Percentiles rank a stretch among this genome's conserved stretches.
These are phyloP conservation scores for Microctonus hyperodae DNA, from an alignment of 2,888 invertebrate genomes.

Conservation along the genomic window DNA sequence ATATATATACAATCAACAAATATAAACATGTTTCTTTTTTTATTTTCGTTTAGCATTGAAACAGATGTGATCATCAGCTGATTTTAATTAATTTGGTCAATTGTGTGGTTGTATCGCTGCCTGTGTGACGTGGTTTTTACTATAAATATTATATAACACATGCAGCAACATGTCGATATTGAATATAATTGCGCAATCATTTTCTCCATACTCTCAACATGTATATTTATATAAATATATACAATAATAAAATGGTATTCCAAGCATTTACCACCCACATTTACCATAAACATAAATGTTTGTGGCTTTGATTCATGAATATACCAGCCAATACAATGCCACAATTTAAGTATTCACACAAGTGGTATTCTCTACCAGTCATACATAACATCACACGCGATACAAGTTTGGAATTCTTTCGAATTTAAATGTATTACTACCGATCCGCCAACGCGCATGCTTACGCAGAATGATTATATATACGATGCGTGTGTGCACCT, in stretches of 20 bases:
- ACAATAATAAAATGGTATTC: not conserved
- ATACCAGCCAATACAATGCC: conserved; percentile 25
- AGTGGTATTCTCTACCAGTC: conserved; percentile 7
- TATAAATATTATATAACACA: not conserved
- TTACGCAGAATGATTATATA: conserved; percentile 39
- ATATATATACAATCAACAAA: not conserved
- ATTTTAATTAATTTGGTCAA: conserved; percentile 9
- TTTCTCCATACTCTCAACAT: not conserved
- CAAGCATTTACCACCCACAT: not conserved
- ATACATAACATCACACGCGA: not conserved
- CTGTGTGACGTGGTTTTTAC: not conserved
- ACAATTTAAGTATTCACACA: conserved; percentile 30
- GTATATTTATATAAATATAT: not conserved
- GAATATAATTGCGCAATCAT: not conserved
- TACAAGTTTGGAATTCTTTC: conserved; percentile 44
- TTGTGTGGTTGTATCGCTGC: not conserved
- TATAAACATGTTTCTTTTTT: not conserved
- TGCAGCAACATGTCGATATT: not conserved
- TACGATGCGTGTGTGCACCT: conserved; percentile 22
- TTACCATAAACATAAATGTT: not conserved
- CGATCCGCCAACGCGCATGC: conserved; percentile 55
- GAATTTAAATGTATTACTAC: conserved; percentile 50
- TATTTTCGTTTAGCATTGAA: not conserved
- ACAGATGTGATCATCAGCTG: not conserved
- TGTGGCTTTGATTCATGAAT: conserved; percentile 2